Evolutionary conservation across 1,140 invertebrate genomes (phyloP).

Genomic region (Caenorhabditis brenneri): DNA sequence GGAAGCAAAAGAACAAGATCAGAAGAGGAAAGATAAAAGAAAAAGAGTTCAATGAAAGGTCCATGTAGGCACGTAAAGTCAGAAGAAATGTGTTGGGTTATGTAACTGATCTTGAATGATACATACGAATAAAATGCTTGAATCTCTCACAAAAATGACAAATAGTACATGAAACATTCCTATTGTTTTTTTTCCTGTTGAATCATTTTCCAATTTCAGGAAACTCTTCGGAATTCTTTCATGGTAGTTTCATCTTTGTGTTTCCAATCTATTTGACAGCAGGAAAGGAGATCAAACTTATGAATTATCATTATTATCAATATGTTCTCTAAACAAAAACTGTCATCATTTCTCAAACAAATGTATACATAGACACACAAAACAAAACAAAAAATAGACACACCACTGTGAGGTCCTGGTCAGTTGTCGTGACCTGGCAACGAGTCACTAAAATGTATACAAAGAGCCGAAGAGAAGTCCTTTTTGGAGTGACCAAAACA

Average conservation of each 20-base stretch:
- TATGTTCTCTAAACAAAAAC: background rate
- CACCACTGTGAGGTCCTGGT: background rate
- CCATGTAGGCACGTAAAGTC: background rate
- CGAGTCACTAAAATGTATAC: slow-evolving; percentile 25
- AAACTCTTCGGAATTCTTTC: too few relatives aligned
- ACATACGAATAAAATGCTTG: too few relatives aligned
- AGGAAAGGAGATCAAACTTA: too few relatives aligned
- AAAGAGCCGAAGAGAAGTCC: background rate
- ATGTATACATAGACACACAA: background rate
- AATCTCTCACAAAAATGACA: too few relatives aligned
- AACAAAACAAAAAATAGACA: background rate
- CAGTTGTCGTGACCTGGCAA: slow-evolving; percentile 23
- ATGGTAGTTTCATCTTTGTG: too few relatives aligned
- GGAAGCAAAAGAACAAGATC: background rate
- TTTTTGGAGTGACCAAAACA: slow-evolving; percentile 15
- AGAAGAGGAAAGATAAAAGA: background rate
- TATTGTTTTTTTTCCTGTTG: too few relatives aligned
- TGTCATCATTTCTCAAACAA: background rate
- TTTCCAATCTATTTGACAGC: too few relatives aligned
- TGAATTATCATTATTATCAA: background rate
- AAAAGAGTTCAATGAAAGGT: too few relatives aligned
- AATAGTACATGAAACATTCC: too few relatives aligned
- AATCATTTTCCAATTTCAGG: too few relatives aligned
- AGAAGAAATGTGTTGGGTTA: too few relatives aligned
- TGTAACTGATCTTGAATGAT: too few relatives aligned